Base-by-base conservation (phyloP, 2,113 vertebrate species). In the Aspidoscelis tigris region DNA sequence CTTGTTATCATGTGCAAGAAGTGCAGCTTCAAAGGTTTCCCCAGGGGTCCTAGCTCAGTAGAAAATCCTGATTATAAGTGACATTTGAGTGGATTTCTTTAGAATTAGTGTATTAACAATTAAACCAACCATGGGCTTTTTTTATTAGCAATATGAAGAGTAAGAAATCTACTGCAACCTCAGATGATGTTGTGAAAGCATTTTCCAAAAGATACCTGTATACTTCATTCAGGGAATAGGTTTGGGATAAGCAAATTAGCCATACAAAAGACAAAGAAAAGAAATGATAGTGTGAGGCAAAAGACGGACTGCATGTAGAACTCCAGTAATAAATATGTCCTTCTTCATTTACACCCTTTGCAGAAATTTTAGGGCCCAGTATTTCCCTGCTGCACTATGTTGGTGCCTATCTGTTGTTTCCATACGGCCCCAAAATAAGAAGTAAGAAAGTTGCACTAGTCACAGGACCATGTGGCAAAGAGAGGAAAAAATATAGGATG, bases 71-170 rank as follows among this genome's bases (percentile, higher is more conserved):
- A 97, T 95, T 95, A 94, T 95, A 96, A 96, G 95, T 96, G 95
- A 96, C 94, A 95, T 96, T 95, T 95, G 95, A 96, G 96, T 96
- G 94, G 95, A 96, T 95, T 95, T 96, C 70, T 85, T 95, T 95
- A 95, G 94, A 96, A 97, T 96, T 96, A 95, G 95, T 96, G 95
- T 96, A 96, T 96, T 96, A 95, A 95, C 94, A 96, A 96, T 95
- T 96, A 96, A 95, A 94, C 93, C 92, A 95, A 95, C 93, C 93
- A 91, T 95, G 95, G 93, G 88, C 91, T 95, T 89, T 95, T 89
- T 96, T 96, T 97, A 96, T 96, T 95, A 96, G 94, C 92, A 96
- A 93, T 93, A 93, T 94, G 88, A 79, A 90, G 87, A 93, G 87
- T 87, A 91, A 81, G 91, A 92, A 92, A 89, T 91, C 93, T 89